Evolutionary conservation across 2,113 vertebrate species (phyloP).

Genomic region (Kryptolebias marmoratus): DNA sequence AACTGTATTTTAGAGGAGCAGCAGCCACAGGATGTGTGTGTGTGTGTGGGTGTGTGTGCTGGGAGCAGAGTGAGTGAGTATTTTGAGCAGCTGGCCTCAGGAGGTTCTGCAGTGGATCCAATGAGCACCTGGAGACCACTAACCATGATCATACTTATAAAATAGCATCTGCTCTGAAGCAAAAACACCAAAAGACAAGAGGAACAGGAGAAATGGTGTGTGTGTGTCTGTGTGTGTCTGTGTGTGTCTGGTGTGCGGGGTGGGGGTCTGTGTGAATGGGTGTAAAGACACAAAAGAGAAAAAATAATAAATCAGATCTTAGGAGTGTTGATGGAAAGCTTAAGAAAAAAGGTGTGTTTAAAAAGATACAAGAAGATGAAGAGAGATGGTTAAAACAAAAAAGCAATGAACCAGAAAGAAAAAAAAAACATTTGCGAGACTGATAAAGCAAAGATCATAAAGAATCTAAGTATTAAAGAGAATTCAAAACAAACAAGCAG

Average conservation of each 20-base stretch:
- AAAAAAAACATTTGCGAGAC: no score
- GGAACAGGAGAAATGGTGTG: not conserved
- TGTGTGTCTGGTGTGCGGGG: not conserved
- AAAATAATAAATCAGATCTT: no score
- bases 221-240: constrained; percentile 10
- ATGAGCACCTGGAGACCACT: constrained; percentile 73
- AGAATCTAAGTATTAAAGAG: no score
- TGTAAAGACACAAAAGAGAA: no score
- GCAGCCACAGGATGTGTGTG: not conserved
- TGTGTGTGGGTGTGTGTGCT: constrained; percentile 25
- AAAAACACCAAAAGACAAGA: not conserved
- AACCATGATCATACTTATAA: constrained; percentile 76
- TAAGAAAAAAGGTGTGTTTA: no score
- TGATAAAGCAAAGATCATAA: no score
- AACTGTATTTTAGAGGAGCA: constrained; percentile 27
- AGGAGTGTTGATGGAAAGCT: no score
- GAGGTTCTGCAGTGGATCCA: constrained; percentile 42
- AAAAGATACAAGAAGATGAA: no score
- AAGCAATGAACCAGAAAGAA: no score
- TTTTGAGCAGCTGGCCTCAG: constrained; percentile 25
- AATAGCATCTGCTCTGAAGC: constrained; percentile 65
- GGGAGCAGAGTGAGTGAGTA: constrained; percentile 15
- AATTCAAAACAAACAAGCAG: no score
- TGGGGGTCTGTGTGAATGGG: not conserved
- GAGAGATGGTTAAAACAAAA: no score